These are phyloP conservation scores for Caenorhabditis becei DNA, from an alignment of 2,888 invertebrate species.

Conservation along the genomic window DNA sequence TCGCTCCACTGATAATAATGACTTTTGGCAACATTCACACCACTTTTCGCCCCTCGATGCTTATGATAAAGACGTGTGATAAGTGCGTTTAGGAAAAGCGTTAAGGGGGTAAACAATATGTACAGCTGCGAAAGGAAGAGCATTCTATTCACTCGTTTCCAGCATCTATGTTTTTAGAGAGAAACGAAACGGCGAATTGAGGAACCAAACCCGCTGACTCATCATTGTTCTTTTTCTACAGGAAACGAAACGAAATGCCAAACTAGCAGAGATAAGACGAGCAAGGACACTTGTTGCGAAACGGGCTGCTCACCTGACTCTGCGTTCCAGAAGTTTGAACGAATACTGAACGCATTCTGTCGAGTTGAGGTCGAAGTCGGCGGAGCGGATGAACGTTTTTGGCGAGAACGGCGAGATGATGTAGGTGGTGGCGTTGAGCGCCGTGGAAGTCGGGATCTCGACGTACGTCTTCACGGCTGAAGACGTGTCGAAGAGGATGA, in stretches of 20 bases:
- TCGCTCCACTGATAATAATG: constrained; percentile 17
- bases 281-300: constrained; percentile 6
- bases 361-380: constrained; percentile 63
- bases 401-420: constrained; percentile 55
- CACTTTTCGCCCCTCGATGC: constrained; percentile 10
- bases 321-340: constrained; percentile 61
- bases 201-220: constrained; percentile 12
- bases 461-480: constrained; percentile 34
- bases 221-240: constrained; percentile 7
- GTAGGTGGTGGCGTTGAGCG: constrained; percentile 53
- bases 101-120: constrained; percentile 27
- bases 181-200: background rate
- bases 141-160: background rate
- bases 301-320: constrained; percentile 62
- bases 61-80: constrained; percentile 55
- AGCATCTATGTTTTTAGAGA: background rate
- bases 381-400: constrained; percentile 61
- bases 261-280: background rate
- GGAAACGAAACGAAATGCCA: background rate
- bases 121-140: background rate
- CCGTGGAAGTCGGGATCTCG: constrained; percentile 44
- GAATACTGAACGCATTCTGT: constrained; percentile 64
- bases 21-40: constrained; percentile 17
- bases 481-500: constrained; percentile 8
- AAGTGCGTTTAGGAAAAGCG: constrained; percentile 49